Base-by-base conservation (phyloP, 2,888 invertebrate species). In the Hydrotaea diabolus region DNA sequence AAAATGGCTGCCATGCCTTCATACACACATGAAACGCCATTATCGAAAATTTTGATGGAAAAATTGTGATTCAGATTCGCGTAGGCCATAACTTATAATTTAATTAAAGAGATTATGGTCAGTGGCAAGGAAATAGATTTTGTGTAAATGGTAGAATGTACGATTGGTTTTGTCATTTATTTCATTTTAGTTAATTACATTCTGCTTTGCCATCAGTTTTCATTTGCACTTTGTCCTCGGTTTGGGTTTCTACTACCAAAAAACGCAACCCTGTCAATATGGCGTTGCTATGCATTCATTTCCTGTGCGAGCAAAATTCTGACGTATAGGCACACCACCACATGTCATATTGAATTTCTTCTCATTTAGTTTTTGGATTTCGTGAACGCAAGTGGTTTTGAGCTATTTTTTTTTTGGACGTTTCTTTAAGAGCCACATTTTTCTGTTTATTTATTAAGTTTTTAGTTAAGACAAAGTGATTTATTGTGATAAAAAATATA, bases 291-390 rank as follows among this genome's bases (percentile, higher is more conserved):
- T 79, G 78, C 62, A 74, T 83, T 79, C 43, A 78, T 83, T 83
- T 78, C 85, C 81, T 83, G 83, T 79, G 17, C 17, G 57, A 39
- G 3, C 7, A 31, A 64, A 80, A 59, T 76, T 66, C 19, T 39
- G 62, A 31, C 59, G 21, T 76, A n/a, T 66, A 26, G 5, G 19
- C 2, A 36, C 71, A 75, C 46, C 43, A 73, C 74, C 83, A 77
- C 77, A 77, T 78, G 79, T 79, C 79, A 82, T 72, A 78, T 78
- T 55, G 49, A 55, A 76, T 46, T 39, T 59, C 85, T 82, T 88
- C 87, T 88, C 89, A 90, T 90, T 90, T 87, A 86, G 86, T 87
- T 87, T 86, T 85, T 85, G 87, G 86, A 89, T 87, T 90, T 90
- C 88, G 82, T 83, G 87, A 84, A 87, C 88, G 85, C 88, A 88